Percentiles rank a stretch among this genome's conserved stretches.
These are phyloP conservation scores for Drosophila anomelani DNA, from an alignment of 2,888 invertebrate species.

Conservation along the genomic window DNA sequence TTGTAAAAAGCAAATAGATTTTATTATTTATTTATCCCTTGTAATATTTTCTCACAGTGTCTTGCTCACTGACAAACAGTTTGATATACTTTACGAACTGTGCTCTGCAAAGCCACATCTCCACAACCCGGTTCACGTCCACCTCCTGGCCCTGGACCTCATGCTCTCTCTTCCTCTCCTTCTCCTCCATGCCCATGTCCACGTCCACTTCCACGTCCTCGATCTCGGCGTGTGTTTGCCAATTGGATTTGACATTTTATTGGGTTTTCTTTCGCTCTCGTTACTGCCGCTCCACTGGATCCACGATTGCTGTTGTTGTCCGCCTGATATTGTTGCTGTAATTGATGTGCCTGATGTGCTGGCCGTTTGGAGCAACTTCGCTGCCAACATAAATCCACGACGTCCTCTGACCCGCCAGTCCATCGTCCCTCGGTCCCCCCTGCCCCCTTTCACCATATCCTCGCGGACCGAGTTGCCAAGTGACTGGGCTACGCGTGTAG, in stretches of 20 bases:
- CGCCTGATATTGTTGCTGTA: conserved; percentile 56
- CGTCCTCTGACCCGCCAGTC: neutral
- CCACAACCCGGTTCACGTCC: conserved; percentile 4
- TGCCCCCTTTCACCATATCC: neutral
- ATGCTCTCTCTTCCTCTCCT: neutral
- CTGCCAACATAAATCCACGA: conserved; percentile 72
- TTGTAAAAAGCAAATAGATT: neutral
- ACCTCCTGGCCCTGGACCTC: conserved; percentile 29
- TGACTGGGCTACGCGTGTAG: conserved; percentile 3
- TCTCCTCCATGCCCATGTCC: neutral
- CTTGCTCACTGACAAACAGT: conserved; percentile 62
- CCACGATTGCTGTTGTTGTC: conserved; percentile 40
- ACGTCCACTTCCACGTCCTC: conserved; percentile 27
- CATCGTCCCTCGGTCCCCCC: neutral
- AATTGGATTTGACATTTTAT: conserved; percentile 80
- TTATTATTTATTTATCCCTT: neutral
- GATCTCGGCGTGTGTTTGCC: conserved; percentile 68
- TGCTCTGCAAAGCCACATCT: conserved; percentile 40
- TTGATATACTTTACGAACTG: conserved; percentile 74
- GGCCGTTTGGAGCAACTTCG: conserved; percentile 51
- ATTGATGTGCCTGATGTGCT: conserved; percentile 65
- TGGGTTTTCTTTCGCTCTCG: conserved; percentile 76
- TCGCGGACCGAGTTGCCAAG: conserved; percentile 4
- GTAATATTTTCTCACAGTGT: neutral
- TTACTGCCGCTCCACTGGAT: conserved; percentile 73